These are phyloP conservation scores for Homarus gammarus DNA, from an alignment of 2,888 invertebrate genomes.

Conservation along the genomic window DNA sequence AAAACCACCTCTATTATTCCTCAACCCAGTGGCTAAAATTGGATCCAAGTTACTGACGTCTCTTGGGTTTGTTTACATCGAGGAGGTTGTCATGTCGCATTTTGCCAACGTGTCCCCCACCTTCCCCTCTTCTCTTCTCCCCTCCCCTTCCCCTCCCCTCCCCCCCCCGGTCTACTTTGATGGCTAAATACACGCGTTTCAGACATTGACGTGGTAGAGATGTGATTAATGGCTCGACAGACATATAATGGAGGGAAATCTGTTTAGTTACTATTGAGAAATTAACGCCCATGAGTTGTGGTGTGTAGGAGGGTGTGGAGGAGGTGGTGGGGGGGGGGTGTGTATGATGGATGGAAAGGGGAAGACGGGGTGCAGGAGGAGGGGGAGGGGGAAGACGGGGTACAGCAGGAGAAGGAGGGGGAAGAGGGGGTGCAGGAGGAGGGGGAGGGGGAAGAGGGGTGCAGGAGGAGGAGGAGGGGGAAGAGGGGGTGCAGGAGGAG, in stretches of 20 bases:
- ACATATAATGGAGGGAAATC: constrained; percentile 36
- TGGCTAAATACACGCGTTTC: constrained; percentile 59
- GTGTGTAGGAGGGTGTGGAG: too few relatives aligned
- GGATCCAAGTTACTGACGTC: not conserved
- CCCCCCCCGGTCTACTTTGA: constrained; percentile 43
- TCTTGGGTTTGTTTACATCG: not conserved
- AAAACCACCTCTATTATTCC: not conserved
- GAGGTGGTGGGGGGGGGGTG: too few relatives aligned
- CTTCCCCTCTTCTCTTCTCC: too few relatives aligned
- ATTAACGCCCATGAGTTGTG: constrained; percentile 20
- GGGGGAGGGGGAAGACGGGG: too few relatives aligned
- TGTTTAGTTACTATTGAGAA: constrained; percentile 35
- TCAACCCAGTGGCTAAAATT: not conserved
- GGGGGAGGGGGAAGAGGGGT: too few relatives aligned
- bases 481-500: too few relatives aligned
- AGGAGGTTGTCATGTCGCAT: not conserved
- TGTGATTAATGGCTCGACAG: constrained; percentile 32
- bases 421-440: too few relatives aligned
- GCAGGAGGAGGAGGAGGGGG: too few relatives aligned
- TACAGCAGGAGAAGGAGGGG: too few relatives aligned
- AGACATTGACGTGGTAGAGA: constrained; percentile 31
- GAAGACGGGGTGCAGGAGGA: too few relatives aligned
- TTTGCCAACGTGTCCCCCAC: constrained; percentile 6
- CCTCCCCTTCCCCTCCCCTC: not conserved
- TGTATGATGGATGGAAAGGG: too few relatives aligned